Evolutionary conservation across 2,888 invertebrate genomes (phyloP), one percentile per base, ranked within the genome.

Genomic region (Tridacna gigas): DNA sequence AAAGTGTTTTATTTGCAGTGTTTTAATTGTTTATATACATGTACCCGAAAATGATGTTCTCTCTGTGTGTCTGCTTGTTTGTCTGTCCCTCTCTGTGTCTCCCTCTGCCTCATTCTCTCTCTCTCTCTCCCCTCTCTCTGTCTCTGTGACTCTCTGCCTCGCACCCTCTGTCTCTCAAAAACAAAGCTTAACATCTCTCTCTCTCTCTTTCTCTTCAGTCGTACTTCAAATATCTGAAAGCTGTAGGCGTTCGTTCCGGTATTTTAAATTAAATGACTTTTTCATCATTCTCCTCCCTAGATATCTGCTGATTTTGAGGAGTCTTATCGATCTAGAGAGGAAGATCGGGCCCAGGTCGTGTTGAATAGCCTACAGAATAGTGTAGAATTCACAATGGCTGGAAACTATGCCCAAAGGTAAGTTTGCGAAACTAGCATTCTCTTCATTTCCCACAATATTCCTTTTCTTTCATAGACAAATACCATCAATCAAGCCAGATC

Each of bases 321-420:
- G 11, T 48, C 51, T 12, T 71, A n/a, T 22, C 22, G 51, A 13
- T 0, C 71, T 5, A 71, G 71, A 71, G 71, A 71, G 51, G 51
- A 71, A n/a, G 71, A 22, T 51, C 48, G 71, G 13, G 71, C 71
- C 13, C 48, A 71, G 25, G 51, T 71, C 15, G 20, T 71, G 4
- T 25, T 71, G 20, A 47, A 28, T 26, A 51, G 51, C 45, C 22
- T 71, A 71, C 71, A 71, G 22, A 71, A 71, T 37, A 51, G 71
- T 15, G 71, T 71, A 3, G 71, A 71, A 25, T 25, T 71, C 9
- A 71, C 71, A 0, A 71, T 71, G 51, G 71, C 71, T 25, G 71
- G 71, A 51, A 71, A 71, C 71, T 71, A 71, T 51, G 25, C 71
- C 13, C 48, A 71, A 51, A 22, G 51, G 71, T 71, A 51, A 69